Evolutionary conservation across 2,888 invertebrate species (phyloP).

Genomic region (Clanis bilineata): DNA sequence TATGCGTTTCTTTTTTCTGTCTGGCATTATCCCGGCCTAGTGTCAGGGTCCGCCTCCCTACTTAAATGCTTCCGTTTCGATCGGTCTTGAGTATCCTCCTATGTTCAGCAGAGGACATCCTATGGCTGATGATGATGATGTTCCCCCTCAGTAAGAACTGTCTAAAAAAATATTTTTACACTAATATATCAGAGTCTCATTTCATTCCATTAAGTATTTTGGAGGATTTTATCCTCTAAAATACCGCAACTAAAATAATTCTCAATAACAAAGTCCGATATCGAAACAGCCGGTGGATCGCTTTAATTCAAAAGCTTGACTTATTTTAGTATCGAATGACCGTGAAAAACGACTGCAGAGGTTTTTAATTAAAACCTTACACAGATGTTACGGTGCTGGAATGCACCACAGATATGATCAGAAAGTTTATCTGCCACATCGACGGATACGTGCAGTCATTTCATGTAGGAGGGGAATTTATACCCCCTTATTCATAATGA

Average conservation of each 20-base stretch:
- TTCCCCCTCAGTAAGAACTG: too few species aligned
- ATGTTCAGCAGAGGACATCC: too few species aligned
- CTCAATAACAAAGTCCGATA: not conserved
- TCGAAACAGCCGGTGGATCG: not conserved
- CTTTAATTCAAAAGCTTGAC: slow-evolving; percentile 7
- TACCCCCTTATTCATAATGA: too few species aligned
- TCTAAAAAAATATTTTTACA: too few species aligned
- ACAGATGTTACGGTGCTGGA: not conserved
- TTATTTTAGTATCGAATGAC: slow-evolving; percentile 1
- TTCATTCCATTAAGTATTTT: too few species aligned
- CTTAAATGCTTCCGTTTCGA: too few species aligned
- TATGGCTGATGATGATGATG: too few species aligned
- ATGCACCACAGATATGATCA: not conserved
- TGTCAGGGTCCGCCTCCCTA: too few species aligned
- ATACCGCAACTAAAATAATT: not conserved
- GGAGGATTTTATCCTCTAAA: not conserved
- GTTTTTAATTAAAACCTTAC: slow-evolving; percentile 2
- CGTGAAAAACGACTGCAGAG: slow-evolving; percentile 5
- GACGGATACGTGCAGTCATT: not conserved
- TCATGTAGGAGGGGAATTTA: not conserved
- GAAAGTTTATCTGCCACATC: not conserved
- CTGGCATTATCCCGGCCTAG: too few species aligned
- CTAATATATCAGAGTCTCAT: too few species aligned
- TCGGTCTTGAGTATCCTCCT: too few species aligned
- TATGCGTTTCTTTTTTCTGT: too few species aligned